Conservation (phyloP, 2,888 invertebrate species). For the Chaetoderma sp. region DNA sequence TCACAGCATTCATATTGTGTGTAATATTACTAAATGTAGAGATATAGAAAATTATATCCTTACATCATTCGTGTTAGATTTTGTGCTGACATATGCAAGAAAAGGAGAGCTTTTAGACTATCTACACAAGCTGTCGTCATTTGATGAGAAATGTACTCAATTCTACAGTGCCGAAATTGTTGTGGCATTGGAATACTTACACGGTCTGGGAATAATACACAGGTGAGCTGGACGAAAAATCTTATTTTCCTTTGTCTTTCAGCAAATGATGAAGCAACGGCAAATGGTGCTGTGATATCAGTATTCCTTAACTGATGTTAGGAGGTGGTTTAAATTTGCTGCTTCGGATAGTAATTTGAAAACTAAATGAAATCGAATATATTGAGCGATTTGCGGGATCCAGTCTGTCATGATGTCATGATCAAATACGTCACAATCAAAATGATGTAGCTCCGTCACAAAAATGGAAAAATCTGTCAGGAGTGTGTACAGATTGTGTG, state of each 20-base stretch:
- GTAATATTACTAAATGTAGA: too few relatives aligned
- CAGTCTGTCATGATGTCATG: too few relatives aligned
- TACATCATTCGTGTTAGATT: slow-evolving; percentile 73
- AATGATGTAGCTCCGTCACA: too few relatives aligned
- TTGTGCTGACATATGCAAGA: slow-evolving; percentile 94
- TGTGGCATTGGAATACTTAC: slow-evolving; percentile 90
- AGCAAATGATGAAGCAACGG: background rate
- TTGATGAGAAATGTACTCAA: slow-evolving; percentile 88
- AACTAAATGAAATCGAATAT: too few relatives aligned
- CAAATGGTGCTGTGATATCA: background rate
- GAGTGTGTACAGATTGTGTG: too few relatives aligned
- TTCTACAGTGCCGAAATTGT: slow-evolving; percentile 97
- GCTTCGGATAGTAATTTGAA: too few relatives aligned
- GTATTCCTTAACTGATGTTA: too few relatives aligned
- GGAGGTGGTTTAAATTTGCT: too few relatives aligned
- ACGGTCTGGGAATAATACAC: slow-evolving; percentile 89
- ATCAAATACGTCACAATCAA: too few relatives aligned
- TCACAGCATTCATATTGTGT: too few relatives aligned
- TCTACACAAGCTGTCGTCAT: slow-evolving; percentile 87
- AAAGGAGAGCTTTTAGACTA: slow-evolving; percentile 94
- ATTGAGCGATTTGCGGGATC: too few relatives aligned
- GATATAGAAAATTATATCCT: background rate
- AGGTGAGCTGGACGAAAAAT: slow-evolving; percentile 71
- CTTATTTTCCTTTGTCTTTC: background rate
- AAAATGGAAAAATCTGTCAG: too few relatives aligned